Percentiles rank a stretch among this genome's conserved stretches.
Evolutionary conservation across 2,797 vertebrate species (phyloP).

Genomic region (Monodelphis domestica): DNA sequence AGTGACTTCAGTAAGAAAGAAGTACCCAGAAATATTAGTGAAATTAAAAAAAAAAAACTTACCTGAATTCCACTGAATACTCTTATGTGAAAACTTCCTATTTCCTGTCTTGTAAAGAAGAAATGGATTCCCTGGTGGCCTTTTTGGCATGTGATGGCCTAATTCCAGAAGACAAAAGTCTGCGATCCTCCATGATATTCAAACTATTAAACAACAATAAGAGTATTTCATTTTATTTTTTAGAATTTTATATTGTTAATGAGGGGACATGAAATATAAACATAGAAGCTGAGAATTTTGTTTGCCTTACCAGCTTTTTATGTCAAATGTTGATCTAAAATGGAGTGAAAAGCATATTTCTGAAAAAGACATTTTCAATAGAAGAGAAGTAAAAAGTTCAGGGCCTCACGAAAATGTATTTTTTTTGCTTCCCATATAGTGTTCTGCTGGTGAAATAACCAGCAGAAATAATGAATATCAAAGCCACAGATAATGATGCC

Average conservation of each 20-base stretch:
- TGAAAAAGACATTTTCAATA: constrained; percentile 16
- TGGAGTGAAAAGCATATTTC: constrained; percentile 34
- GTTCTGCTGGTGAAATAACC: constrained; percentile 18
- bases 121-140: not conserved
- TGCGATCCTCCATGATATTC: not conserved
- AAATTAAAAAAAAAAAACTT: not conserved
- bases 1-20: not conserved
- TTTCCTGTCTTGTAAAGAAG: constrained; percentile 13
- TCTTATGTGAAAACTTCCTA: constrained; percentile 27
- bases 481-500: constrained; percentile 18
- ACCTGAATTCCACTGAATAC: not conserved
- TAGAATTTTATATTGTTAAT: constrained; percentile 1
- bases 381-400: constrained; percentile 25
- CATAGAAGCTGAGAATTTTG: constrained; percentile 16
- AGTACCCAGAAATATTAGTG: not conserved
- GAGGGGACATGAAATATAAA: not conserved
- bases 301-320: constrained; percentile 11
- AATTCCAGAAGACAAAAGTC: not conserved
- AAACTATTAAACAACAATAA: not conserved
- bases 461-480: constrained; percentile 57
- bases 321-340: constrained; percentile 6
- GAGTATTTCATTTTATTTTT: not conserved
- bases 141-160: constrained; percentile 44
- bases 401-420: not conserved
- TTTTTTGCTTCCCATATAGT: not conserved